Base-by-base conservation (phyloP, 2,113 vertebrate species). In the Mustela lutreola region DNA sequence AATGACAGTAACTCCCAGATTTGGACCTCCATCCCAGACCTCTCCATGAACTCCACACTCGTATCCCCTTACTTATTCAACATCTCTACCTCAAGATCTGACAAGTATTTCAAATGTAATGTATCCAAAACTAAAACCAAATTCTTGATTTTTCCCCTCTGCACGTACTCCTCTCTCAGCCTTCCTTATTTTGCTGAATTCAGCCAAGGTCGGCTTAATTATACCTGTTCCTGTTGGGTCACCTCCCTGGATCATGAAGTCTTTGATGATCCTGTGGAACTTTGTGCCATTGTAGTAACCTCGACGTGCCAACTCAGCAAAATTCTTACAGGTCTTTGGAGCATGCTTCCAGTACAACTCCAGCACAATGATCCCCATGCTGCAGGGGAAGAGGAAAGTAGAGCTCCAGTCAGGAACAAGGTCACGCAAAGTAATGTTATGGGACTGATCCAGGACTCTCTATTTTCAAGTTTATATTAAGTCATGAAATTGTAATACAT, bases 221-320 rank as follows among this genome's bases (percentile, higher is more conserved):
- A 97, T 97, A 99, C 99, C 99, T 87, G 99, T 99, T 75, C 99
- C 99, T 0, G 99, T 99, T 0, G 99, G 99, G 98, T 99, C 99
- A 31, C 99, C 99, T 2, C 99, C 99, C 83, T 99, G 99, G 89
- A 99, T 99, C 99, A 99, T 99, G 98, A 99, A 99, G 95, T 99
- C 99, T 97, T 99, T 99, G 98, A 99, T 99, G 96, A 99, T 98
- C 22, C 99, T 98, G 96, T 99, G 99, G 97, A 99, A 99, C 95
- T 99, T 99, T 48, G 99, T 99, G 87, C 99, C 99, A 21, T 99
- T 99, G 98, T 99, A 99, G 98, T 99, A 99, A 11, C 99, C 99
- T 5, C 99, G 99, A 39, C 99, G 99, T 80, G 99, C 98, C 88
- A 99, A 97, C 96, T 99, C 99, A 1, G 99, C 99, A 5, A 99